Evolutionary conservation across 23 tunicate genomes (phyloP).

Genomic region (Styela clava): DNA sequence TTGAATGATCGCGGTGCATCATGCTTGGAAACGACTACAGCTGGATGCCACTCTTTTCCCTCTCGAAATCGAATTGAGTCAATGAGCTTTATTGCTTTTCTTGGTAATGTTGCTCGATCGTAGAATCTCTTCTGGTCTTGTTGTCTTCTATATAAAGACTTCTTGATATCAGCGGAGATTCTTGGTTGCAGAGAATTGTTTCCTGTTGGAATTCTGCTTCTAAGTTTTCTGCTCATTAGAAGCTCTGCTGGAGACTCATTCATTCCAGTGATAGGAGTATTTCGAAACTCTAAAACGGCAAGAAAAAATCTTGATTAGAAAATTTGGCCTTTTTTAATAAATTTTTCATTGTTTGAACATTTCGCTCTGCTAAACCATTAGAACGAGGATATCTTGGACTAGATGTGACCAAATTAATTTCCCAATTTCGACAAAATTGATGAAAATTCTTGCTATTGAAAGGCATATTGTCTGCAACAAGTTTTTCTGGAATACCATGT

Average conservation of each 20-base stretch:
- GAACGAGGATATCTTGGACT: constrained; percentile 31
- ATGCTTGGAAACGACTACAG: too few relatives aligned
- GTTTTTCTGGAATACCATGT: constrained; percentile 29
- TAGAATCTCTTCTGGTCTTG: too few relatives aligned
- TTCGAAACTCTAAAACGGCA: constrained; percentile 23
- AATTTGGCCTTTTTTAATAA: constrained; percentile 27
- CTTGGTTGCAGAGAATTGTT: too few relatives aligned
- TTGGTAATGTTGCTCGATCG: too few relatives aligned
- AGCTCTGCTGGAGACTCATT: constrained; percentile 28
- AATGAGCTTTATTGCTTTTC: too few relatives aligned
- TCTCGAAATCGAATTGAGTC: too few relatives aligned
- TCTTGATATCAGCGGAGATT: too few relatives aligned
- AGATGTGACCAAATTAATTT: constrained; percentile 13
- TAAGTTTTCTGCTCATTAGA: constrained; percentile 9
- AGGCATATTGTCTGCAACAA: constrained; percentile 37
- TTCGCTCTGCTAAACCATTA: constrained; percentile 36
- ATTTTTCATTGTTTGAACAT: constrained; percentile 25
- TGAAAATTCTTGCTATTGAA: constrained; percentile 20
- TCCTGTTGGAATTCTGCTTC: too few relatives aligned
- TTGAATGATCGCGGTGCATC: too few relatives aligned
- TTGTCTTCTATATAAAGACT: too few relatives aligned
- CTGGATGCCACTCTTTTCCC: too few relatives aligned
- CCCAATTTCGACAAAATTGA: constrained; percentile 21
- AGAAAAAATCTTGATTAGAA: constrained; percentile 23
- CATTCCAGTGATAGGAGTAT: constrained; percentile 30